Evolutionary conservation across 2,888 invertebrate species (phyloP).

Genomic region (Perithous albicinctus): DNA sequence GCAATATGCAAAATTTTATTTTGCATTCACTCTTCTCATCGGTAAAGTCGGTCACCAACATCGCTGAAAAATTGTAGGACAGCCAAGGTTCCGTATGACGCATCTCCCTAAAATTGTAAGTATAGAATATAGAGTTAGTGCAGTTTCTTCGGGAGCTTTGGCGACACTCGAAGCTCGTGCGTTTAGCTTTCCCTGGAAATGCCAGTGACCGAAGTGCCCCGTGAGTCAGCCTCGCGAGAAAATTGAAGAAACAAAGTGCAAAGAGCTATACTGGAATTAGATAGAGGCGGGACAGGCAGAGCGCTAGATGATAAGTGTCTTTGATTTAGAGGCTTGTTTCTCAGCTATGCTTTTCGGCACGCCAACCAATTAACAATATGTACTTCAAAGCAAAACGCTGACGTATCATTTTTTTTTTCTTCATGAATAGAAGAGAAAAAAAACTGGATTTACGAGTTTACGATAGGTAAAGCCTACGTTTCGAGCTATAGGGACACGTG

Average conservation of each 20-base stretch:
- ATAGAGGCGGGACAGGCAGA: constrained; percentile 1
- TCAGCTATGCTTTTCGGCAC: not conserved
- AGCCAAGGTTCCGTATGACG: not conserved
- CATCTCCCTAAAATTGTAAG: not conserved
- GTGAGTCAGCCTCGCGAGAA: constrained; percentile 43
- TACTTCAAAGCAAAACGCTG: not conserved
- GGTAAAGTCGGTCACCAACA: not conserved
- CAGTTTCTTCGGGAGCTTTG: constrained; percentile 33
- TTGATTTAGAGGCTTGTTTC: not conserved
- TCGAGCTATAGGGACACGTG: not conserved
- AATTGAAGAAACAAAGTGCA: constrained; percentile 34
- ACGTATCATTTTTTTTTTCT: not conserved
- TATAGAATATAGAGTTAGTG: not conserved
- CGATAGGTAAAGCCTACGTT: not conserved
- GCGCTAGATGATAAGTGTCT: not conserved
- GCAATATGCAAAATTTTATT: too few species aligned
- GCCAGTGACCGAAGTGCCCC: constrained; percentile 37
- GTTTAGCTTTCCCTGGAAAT: constrained; percentile 54
- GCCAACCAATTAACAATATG: too few species aligned
- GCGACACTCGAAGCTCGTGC: constrained; percentile 25
- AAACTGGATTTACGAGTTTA: constrained; percentile 2
- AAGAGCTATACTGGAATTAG: constrained; percentile 15
- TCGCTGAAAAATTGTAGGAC: constrained; percentile 6
- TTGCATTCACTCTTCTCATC: not conserved
- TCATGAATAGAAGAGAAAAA: not conserved